A percentile compares a stretch with the other conserved stretches of the same genome.
Evolutionary conservation across 2,888 invertebrate genomes (phyloP).

Genomic region (Lordiphosa andalusiaca): DNA sequence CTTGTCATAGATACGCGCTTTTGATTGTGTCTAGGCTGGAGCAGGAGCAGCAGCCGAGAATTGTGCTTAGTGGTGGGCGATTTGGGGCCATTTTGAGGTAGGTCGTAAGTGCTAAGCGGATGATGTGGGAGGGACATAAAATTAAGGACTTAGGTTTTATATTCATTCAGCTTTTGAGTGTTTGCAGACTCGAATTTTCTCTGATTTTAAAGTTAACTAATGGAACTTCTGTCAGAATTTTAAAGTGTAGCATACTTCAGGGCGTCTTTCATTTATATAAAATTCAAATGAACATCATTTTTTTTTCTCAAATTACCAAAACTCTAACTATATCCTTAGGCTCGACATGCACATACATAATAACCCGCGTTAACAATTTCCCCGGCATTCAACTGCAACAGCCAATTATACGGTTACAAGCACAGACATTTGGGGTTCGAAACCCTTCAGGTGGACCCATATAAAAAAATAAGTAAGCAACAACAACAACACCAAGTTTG

Average conservation of each 20-base stretch:
- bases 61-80: neutral
- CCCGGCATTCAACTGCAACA: neutral
- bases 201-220: too few species aligned
- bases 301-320: too few species aligned
- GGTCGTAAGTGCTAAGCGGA: slow-evolving; percentile 42
- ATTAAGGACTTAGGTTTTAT: too few species aligned
- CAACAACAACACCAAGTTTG: slow-evolving; percentile 14
- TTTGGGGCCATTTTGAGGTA: slow-evolving; percentile 42
- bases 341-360: too few species aligned
- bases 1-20: slow-evolving; percentile 70
- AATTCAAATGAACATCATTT: too few species aligned
- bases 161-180: too few species aligned
- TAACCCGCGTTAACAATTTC: too few species aligned
- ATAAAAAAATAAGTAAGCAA: slow-evolving; percentile 1
- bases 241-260: too few species aligned
- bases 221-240: too few species aligned
- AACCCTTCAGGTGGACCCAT: slow-evolving; percentile 53
- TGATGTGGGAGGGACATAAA: slow-evolving; percentile 31
- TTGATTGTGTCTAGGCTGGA: slow-evolving; percentile 29
- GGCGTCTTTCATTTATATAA: too few species aligned
- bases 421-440: slow-evolving; percentile 9
- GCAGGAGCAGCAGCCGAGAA: slow-evolving; percentile 3
- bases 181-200: too few species aligned
- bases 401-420: slow-evolving; percentile 10
- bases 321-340: too few species aligned